Conservation (phyloP, 2,113 vertebrate species). For the Clarias macrocephalus region DNA sequence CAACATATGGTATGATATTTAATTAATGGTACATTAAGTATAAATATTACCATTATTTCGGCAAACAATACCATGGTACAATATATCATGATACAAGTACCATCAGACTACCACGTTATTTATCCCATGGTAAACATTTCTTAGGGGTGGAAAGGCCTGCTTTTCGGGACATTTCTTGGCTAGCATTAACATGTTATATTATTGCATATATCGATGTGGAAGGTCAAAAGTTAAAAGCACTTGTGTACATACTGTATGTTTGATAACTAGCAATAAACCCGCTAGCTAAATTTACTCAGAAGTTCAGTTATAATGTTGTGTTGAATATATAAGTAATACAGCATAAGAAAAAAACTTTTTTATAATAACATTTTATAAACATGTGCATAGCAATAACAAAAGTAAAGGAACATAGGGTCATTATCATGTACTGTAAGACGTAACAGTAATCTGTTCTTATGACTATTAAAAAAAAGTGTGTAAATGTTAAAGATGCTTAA, state of each 20-base stretch:
- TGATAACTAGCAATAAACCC: background rate
- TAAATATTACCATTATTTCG: too few species aligned
- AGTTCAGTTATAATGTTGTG: too few species aligned
- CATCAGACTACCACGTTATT: too few species aligned
- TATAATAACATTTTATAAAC: background rate
- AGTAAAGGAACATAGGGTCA: background rate
- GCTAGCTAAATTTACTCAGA: too few species aligned
- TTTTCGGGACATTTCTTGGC: background rate
- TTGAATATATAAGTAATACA: too few species aligned
- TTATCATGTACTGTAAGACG: background rate
- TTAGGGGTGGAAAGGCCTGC: background rate
- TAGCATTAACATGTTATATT: background rate
- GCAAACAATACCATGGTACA: too few species aligned
- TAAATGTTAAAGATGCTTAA: background rate
- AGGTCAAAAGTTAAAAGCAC: background rate
- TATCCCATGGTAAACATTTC: too few species aligned
- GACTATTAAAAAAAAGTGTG: background rate
- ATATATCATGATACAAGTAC: too few species aligned
- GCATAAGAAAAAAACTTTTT: too few species aligned
- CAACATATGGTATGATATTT: too few species aligned
- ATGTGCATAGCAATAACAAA: background rate
- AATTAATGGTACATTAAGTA: too few species aligned
- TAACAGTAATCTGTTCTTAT: background rate
- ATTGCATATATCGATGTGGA: background rate
- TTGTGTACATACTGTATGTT: background rate